Conservation (phyloP, 2,797 vertebrate species). For the Staurois parvus region DNA sequence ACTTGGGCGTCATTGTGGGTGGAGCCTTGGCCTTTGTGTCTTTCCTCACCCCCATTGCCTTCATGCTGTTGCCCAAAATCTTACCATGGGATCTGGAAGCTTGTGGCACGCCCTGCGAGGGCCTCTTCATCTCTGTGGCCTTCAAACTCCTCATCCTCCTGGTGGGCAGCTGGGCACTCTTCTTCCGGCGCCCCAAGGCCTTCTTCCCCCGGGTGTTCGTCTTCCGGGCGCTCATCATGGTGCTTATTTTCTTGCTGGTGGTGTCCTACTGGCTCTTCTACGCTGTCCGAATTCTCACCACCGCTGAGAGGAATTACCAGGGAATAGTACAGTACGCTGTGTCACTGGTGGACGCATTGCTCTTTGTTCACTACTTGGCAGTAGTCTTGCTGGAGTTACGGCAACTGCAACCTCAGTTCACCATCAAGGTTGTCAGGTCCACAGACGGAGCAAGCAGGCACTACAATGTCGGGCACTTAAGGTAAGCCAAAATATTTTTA, state of each 20-base stretch:
- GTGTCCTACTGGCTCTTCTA: constrained; percentile 97
- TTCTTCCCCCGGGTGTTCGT: constrained; percentile 88
- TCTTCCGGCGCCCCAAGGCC: constrained; percentile 88
- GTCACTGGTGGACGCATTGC: constrained; percentile 88
- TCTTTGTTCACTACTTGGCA: constrained; percentile 92
- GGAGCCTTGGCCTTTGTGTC: constrained; percentile 87
- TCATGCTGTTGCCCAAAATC: constrained; percentile 89
- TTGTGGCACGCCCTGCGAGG: constrained; percentile 92
- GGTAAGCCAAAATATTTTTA: constrained; percentile 69
- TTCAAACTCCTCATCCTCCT: constrained; percentile 95
- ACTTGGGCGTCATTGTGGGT: constrained; percentile 82
- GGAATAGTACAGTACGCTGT: constrained; percentile 90
- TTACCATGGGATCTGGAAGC: constrained; percentile 87
- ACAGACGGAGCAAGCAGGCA: constrained; percentile 89
- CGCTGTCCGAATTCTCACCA: constrained; percentile 88
- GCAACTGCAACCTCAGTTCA: constrained; percentile 91
- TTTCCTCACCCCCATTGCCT: constrained; percentile 90
- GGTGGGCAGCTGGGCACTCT: constrained; percentile 93
- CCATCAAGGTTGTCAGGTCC: constrained; percentile 90
- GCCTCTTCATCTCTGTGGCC: constrained; percentile 95
- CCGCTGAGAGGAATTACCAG: constrained; percentile 85
- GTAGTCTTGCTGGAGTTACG: constrained; percentile 90
- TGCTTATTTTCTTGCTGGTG: constrained; percentile 89
- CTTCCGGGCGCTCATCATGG: constrained; percentile 89
- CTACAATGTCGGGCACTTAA: constrained; percentile 92